Percentiles rank a stretch among this genome's conserved stretches.
These are phyloP conservation scores for Rhodinocichla rosea DNA, from an alignment of 2,113 vertebrate species.

Conservation along the genomic window DNA sequence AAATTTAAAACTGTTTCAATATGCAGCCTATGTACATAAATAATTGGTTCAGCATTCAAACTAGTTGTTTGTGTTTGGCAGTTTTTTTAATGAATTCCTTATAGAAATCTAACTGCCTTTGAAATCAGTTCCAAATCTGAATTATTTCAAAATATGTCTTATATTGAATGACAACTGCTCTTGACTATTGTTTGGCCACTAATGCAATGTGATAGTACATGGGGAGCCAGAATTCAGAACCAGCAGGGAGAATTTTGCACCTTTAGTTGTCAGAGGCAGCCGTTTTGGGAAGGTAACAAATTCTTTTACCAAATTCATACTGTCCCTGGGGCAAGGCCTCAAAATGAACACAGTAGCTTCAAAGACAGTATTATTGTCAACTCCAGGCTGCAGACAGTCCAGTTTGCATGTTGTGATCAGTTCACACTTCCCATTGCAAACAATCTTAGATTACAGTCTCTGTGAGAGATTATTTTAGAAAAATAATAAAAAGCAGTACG, in stretches of 20 bases:
- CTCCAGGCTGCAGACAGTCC: neutral
- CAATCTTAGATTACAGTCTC: neutral
- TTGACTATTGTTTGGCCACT: slow-evolving; percentile 1
- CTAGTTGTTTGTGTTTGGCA: slow-evolving; percentile 11
- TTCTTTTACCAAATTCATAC: neutral
- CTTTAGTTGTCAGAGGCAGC: neutral
- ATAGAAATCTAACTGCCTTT: slow-evolving; percentile 41
- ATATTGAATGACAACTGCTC: neutral
- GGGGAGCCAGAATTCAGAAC: neutral
- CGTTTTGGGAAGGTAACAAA: neutral
- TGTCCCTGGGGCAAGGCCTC: neutral
- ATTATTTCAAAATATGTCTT: slow-evolving; percentile 69
- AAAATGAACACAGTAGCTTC: neutral
- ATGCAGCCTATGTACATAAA: slow-evolving; percentile 49
- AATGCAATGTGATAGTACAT: neutral
- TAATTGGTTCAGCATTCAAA: slow-evolving; percentile 66
- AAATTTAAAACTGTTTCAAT: slow-evolving; percentile 62
- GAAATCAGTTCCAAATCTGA: slow-evolving; percentile 64
- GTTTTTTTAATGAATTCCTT: slow-evolving; percentile 50
- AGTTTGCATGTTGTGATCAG: neutral
- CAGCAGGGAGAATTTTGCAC: neutral
- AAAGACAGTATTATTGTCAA: neutral
- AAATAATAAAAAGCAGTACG: slow-evolving; percentile 46
- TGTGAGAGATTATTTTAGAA: neutral
- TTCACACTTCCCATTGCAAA: slow-evolving; percentile 23